Percentiles rank a stretch among this genome's conserved stretches.
These are phyloP conservation scores for Dinomys branickii DNA, from an alignment of 2,113 vertebrate genomes.

Conservation along the genomic window DNA sequence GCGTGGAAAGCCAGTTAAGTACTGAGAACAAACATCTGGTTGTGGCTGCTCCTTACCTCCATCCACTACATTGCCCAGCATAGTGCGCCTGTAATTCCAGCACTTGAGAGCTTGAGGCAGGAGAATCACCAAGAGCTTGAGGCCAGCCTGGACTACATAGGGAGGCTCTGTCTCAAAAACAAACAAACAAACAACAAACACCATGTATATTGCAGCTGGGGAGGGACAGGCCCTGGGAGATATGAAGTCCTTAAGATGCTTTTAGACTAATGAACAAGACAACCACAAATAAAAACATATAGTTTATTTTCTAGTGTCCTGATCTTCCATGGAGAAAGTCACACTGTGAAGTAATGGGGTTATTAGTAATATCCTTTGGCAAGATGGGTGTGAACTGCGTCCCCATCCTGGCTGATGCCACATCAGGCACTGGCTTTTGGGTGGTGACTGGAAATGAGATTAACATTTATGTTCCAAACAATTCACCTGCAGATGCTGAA, in stretches of 20 bases:
- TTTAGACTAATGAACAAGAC: neutral
- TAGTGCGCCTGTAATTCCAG: neutral
- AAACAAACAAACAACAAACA: neutral
- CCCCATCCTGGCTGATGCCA: neutral
- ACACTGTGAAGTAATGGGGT: neutral
- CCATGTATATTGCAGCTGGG: neutral
- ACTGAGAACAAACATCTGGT: neutral
- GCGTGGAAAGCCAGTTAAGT: neutral
- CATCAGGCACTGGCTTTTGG: neutral
- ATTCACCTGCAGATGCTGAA: neutral
- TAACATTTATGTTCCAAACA: neutral
- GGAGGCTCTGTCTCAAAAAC: neutral
- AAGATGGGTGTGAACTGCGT: neutral
- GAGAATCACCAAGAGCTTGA: neutral
- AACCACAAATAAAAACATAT: neutral
- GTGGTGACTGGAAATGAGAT: neutral
- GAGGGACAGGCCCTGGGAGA: neutral
- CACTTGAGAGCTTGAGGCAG: neutral
- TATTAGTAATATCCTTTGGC: neutral
- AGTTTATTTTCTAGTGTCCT: neutral
- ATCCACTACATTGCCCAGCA: neutral
- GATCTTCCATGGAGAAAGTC: neutral
- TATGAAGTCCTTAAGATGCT: neutral
- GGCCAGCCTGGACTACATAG: neutral
- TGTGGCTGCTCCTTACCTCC: neutral